A percentile compares a stretch with the other conserved stretches of the same genome.
These are phyloP conservation scores for Argopecten irradians DNA, from an alignment of 1,140 invertebrate species.

Conservation along the genomic window DNA sequence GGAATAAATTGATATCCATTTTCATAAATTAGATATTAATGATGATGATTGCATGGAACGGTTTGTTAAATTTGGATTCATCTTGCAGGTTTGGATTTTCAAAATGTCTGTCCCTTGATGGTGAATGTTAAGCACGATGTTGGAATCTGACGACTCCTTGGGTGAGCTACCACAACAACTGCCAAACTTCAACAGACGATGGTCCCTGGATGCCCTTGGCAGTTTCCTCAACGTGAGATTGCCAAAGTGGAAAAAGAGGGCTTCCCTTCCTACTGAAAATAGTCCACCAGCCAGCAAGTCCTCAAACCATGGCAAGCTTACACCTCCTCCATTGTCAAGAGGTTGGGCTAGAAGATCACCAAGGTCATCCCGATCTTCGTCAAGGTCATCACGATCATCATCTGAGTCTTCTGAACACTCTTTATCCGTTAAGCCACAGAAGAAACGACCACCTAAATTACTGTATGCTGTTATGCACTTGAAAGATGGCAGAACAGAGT, in stretches of 20 bases:
- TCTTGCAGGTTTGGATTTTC: not conserved
- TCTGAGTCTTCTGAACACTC: not conserved
- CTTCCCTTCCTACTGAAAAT: constrained; percentile 13
- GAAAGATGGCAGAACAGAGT: not conserved
- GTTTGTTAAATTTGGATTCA: not conserved
- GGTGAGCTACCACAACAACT: not conserved
- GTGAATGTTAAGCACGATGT: not conserved
- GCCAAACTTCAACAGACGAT: constrained; percentile 26
- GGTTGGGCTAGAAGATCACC: not conserved
- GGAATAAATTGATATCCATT: no score
- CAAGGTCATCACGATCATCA: not conserved
- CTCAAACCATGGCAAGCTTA: not conserved
- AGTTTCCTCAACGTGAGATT: not conserved
- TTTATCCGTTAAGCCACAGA: not conserved
- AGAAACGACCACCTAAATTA: not conserved
- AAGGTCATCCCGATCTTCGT: not conserved
- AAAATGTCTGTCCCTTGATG: not conserved
- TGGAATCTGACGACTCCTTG: not conserved
- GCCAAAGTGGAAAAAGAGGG: constrained; percentile 28
- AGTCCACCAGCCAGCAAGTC: not conserved
- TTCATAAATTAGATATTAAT: no score
- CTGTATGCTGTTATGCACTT: constrained; percentile 24
- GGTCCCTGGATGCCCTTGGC: constrained; percentile 36
- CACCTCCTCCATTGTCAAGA: not conserved
- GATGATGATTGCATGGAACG: no score